Evolutionary conservation across 2,113 vertebrate genomes (phyloP), one percentile per base, ranked within the genome.

Genomic region (Cygnus buccinator): DNA sequence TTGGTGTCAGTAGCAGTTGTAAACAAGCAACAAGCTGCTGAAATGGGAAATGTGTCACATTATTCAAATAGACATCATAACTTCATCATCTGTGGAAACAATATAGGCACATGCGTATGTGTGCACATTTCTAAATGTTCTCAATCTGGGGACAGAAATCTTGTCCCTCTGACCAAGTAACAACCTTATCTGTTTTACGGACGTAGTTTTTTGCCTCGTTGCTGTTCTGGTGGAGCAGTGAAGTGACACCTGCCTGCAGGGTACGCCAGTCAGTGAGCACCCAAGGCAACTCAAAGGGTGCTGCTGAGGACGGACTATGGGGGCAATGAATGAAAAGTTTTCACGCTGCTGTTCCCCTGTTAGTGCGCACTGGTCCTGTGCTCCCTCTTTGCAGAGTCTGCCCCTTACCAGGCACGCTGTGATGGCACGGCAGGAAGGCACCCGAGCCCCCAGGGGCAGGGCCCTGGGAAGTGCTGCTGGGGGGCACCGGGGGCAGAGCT

Each of bases 71-170:
- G 9, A 28, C 6, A 0, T 8, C 20, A 3, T 20, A 22, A 23
- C 0, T 0, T 7, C 58, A 18, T 33, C 37, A 4, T 33, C 19
- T 52, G 14, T 21, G 31, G 59, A 13, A 21, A 41, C 1, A 43
- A 9, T 26, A 22, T 3, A 41, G 67, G 8, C 25, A 31, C 6
- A 0, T 3, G 66, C 9, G 3, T 11, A 4, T 6, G 4, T 3
- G 14, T 21, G 31, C 50, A 17, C 29, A 21, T 1, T 0, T 5
- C 41, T 25, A 4, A 3, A 16, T 6, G 3, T 11, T 19, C 15
- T 19, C n/a, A 26, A 6, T 10, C 20, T 4, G 15, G 19, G 18
- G 29, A 9, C 13, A 41, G 48, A 37, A 25, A 25, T 61, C 5
- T 14, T 15, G 7, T 65, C 41, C 23, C 13, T 55, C 74, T 39